These are phyloP conservation scores for Agapostemon virescens DNA, from an alignment of 2,888 invertebrate species.

Conservation along the genomic window DNA sequence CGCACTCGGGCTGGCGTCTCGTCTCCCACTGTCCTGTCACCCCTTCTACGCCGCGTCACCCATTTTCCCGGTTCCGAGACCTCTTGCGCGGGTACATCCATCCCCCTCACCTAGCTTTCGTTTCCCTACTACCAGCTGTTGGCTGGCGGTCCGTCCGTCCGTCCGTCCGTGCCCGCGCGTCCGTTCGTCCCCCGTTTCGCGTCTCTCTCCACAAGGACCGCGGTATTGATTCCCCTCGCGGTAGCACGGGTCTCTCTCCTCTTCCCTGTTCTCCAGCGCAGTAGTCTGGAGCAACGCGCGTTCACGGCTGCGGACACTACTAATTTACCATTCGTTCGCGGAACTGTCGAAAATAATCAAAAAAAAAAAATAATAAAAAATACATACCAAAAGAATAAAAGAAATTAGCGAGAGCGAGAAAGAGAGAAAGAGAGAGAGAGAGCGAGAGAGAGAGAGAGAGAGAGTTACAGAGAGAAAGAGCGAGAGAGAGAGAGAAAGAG, in stretches of 20 bases:
- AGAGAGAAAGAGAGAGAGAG: too few relatives aligned
- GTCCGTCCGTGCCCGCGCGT: conserved; percentile 4
- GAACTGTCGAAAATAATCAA: background rate
- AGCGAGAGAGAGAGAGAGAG: too few relatives aligned
- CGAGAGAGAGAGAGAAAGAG: too few relatives aligned
- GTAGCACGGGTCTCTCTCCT: conserved; percentile 65
- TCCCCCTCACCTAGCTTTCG: conserved; percentile 59
- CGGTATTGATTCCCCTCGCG: conserved; percentile 79
- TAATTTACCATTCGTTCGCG: conserved; percentile 53
- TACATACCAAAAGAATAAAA: too few relatives aligned
- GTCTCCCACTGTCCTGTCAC: conserved; percentile 56
- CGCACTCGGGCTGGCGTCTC: background rate
- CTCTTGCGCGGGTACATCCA: conserved; percentile 55
- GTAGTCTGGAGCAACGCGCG: conserved; percentile 77
- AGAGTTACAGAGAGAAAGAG: too few relatives aligned
- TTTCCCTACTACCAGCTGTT: conserved; percentile 74
- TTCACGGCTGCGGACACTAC: conserved; percentile 70
- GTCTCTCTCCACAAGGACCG: conserved; percentile 59
- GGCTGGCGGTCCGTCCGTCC: conserved; percentile 10
- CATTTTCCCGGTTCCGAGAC: conserved; percentile 73
- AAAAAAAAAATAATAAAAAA: background rate
- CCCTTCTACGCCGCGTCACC: conserved; percentile 55
- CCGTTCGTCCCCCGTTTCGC: conserved; percentile 55
- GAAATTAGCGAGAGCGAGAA: too few relatives aligned
- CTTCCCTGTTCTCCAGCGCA: conserved; percentile 75